Base-by-base conservation (phyloP, 2,113 vertebrate genomes). In the Odobenus rosmarus region DNA sequence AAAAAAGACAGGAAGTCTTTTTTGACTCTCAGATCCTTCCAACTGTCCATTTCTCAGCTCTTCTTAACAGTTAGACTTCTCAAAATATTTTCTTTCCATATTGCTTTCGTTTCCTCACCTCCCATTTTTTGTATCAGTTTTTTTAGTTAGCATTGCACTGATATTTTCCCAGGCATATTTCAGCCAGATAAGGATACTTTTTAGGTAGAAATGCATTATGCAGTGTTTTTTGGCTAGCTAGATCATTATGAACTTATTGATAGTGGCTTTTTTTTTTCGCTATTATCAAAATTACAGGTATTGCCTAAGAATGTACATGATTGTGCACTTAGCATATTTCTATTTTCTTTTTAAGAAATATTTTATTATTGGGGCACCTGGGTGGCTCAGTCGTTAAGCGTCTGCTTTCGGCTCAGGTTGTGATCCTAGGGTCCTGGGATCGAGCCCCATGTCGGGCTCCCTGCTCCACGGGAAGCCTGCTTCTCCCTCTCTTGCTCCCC, bases 11-110 rank as follows among this genome's bases (percentile, higher is more conserved):
- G 13, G 39, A 23, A 18, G 74, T 16, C 7, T 61, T 64, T 55
- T 85, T 67, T 81, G 14, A 57, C 26, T 19, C 80, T 62, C 18
- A n/a, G 15, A 80, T 13, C 15, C 12, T 85, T 92, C 6, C 49
- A 61, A 8, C 16, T 49, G 7, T n/a, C n/a, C 31, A 19, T 46
- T 87, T 67, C 46, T 93, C 69, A 96, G 15, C 33, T 90, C 33
- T 76, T 3, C 15, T 51, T 88, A 57, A 23, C 10, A 90, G 51
- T 71, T 84, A 88, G 55, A 33, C 4, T 89, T 87, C 33, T 77
- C 33, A 85, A 55, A 92, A 92, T 57, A 28, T 57, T 87, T 92
- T 82, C 28, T 89, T 89, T 94, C 51, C n/a, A 28, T 83, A 33
- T 87, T 79, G 21, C 24, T 36, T 55, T 62, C 18, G 14, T 59